Evolutionary conservation across 2,113 vertebrate species (phyloP).

Genomic region (Holacanthus passer): DNA sequence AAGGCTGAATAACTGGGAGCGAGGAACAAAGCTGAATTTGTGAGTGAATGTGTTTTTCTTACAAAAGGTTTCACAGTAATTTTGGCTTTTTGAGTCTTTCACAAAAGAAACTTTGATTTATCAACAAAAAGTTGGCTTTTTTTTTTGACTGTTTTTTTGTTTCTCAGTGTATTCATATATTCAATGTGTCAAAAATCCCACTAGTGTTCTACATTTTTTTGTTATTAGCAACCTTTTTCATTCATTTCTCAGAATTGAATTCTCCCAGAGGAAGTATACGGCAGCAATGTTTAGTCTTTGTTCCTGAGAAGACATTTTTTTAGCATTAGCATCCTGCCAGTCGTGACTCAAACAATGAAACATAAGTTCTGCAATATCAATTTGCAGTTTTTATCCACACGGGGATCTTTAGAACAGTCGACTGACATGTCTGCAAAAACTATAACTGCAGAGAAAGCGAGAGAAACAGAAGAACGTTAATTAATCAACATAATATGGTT

Average conservation of each 20-base stretch:
- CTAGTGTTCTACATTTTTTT: too few species aligned
- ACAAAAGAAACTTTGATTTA: neutral
- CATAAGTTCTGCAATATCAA: too few species aligned
- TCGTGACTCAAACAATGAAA: neutral
- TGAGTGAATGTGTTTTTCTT: neutral
- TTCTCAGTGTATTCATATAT: too few species aligned
- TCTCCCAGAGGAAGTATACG: neutral
- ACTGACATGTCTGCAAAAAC: neutral
- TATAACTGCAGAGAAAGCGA: neutral
- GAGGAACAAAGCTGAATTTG: neutral
- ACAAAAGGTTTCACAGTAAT: neutral
- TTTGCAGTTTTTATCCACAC: neutral
- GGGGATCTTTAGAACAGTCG: neutral
- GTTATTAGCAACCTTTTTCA: neutral
- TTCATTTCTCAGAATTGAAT: neutral
- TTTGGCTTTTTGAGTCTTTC: neutral
- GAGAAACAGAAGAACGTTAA: neutral
- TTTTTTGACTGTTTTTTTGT: too few species aligned
- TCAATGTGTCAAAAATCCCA: neutral
- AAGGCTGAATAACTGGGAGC: neutral
- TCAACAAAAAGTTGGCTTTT: fast-evolving
- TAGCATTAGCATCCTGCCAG: too few species aligned
- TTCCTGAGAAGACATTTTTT: too few species aligned
- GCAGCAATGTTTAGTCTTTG: neutral
- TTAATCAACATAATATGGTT: neutral